These are phyloP conservation scores for Drosophila ezoana DNA, from an alignment of 2,888 invertebrate species.

Conservation along the genomic window DNA sequence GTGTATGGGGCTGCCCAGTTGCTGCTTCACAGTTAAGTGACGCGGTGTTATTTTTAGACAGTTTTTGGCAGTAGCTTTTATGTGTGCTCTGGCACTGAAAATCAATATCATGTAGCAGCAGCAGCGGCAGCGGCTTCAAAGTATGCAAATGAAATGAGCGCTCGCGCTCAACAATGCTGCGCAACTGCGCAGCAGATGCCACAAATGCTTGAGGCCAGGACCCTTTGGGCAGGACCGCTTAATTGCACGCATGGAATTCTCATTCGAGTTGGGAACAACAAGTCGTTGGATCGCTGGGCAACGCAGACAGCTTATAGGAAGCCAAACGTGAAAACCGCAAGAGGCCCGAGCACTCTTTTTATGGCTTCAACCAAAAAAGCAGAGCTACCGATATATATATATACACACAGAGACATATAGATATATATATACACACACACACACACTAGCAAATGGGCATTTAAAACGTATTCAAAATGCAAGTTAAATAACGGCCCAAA, in stretches of 20 bases:
- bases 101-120: conserved; percentile 56
- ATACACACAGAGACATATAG: background rate
- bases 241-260: conserved; percentile 65
- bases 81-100: conserved; percentile 31
- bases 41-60: conserved; percentile 39
- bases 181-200: conserved; percentile 43
- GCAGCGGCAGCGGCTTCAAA: conserved; percentile 26
- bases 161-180: conserved; percentile 12
- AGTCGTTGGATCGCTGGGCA: conserved; percentile 3
- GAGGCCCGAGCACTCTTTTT: conserved; percentile 58
- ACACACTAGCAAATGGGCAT: conserved; percentile 50
- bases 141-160: conserved; percentile 70
- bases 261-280: conserved; percentile 6
- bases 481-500: conserved; percentile 72
- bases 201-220: conserved; percentile 31
- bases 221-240: conserved; percentile 46
- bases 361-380: conserved; percentile 35
- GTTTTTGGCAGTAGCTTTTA: conserved; percentile 6
- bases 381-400: conserved; percentile 13
- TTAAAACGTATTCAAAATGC: conserved; percentile 75
- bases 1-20: background rate
- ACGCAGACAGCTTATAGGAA: conserved; percentile 39
- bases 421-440: conserved; percentile 2
- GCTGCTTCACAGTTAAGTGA: conserved; percentile 23
- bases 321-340: conserved; percentile 68